phyloP scores from a whole-genome alignment of 2,888 invertebrate genomes.

The Drosophila siamana region DNA sequence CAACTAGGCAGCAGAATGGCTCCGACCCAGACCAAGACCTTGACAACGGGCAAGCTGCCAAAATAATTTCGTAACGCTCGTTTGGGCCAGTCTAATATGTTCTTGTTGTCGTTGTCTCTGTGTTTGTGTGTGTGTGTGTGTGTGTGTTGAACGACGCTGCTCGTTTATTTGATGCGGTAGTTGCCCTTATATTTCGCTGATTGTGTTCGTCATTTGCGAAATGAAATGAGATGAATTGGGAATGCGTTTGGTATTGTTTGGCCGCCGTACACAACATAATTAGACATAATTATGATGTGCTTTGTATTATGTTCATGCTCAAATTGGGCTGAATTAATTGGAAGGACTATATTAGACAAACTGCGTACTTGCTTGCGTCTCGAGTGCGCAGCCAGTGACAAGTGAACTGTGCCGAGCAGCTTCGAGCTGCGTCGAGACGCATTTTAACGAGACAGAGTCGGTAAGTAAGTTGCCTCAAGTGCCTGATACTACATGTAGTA shows the following conservation, averaged over 20 bases:
- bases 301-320: constrained; percentile 14
- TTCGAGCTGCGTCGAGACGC: background rate
- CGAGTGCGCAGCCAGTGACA: background rate
- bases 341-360: background rate
- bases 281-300: constrained; percentile 28
- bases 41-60: constrained; percentile 65
- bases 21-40: constrained; percentile 35
- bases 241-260: constrained; percentile 15
- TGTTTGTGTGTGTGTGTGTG: background rate
- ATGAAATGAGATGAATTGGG: background rate
- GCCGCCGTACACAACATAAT: constrained; percentile 31
- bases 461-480: background rate
- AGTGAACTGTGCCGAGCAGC: background rate
- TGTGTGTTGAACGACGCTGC: constrained; percentile 3
- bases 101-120: constrained; percentile 8
- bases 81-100: constrained; percentile 37
- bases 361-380: background rate
- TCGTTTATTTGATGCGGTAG: constrained; percentile 23
- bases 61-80: constrained; percentile 68
- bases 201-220: constrained; percentile 41
- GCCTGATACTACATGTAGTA: background rate
- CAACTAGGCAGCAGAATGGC: constrained; percentile 33
- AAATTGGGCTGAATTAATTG: constrained; percentile 3
- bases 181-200: constrained; percentile 31
- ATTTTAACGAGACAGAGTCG: too few relatives aligned